phyloP scores from a whole-genome alignment of 2,113 vertebrate species.

The Accipiter virgatus region DNA sequence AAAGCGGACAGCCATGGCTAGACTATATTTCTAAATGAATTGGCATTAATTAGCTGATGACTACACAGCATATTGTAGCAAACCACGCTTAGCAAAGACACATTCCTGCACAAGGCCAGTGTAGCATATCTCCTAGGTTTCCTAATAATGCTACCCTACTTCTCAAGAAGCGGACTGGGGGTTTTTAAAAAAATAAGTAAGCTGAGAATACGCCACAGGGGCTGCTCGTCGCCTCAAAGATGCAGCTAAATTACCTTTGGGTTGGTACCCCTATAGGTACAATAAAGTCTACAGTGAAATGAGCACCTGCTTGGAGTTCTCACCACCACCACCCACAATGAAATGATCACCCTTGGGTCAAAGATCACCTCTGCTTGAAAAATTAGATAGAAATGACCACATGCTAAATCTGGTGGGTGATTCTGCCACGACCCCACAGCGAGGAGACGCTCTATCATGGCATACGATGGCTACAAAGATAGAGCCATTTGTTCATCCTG shows the following conservation, averaged over 20 bases:
- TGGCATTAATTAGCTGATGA: background rate
- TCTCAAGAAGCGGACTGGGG: slow-evolving; percentile 19
- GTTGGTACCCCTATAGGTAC: background rate
- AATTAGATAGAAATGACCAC: background rate
- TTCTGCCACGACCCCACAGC: background rate
- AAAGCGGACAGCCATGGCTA: background rate
- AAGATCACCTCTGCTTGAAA: background rate
- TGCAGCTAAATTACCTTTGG: fast-evolving
- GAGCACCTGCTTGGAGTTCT: background rate
- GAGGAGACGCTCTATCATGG: background rate
- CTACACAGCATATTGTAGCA: background rate
- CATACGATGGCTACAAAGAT: fast-evolving
- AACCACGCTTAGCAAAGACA: background rate
- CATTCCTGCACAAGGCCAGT: background rate
- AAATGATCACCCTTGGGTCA: background rate
- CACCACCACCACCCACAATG: background rate
- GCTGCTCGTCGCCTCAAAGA: background rate
- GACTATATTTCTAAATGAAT: background rate
- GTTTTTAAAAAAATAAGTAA: slow-evolving; percentile 1
- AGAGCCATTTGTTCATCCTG: background rate
- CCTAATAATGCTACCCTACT: background rate
- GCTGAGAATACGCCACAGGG: background rate
- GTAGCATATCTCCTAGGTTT: background rate
- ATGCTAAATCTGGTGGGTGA: fast-evolving
- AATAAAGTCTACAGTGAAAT: background rate